Evolutionary conservation across 1,140 invertebrate species (phyloP).

Genomic region (Matsumurasca onukii): DNA sequence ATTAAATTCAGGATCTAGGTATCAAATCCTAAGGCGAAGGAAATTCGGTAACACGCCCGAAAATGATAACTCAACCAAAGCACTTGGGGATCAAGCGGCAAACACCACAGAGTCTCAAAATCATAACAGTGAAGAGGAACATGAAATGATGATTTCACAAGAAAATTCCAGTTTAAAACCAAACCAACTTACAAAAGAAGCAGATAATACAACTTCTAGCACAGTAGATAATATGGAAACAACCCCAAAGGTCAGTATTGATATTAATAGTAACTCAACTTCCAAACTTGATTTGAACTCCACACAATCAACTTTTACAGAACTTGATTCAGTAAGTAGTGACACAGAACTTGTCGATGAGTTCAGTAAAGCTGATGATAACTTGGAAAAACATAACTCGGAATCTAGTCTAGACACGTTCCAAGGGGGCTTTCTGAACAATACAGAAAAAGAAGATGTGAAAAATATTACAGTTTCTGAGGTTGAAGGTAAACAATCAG

Average conservation of each 20-base stretch:
- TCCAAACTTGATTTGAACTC: neutral
- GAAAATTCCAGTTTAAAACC: conserved; percentile 22
- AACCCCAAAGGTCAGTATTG: neutral
- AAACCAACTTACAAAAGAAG: neutral
- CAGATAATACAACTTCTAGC: neutral
- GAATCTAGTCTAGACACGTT: neutral
- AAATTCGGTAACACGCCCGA: too few relatives aligned
- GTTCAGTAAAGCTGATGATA: too few relatives aligned
- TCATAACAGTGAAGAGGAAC: conserved; percentile 7
- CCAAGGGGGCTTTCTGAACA: neutral
- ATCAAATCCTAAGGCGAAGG: conserved; percentile 17
- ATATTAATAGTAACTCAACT: neutral
- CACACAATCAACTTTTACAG: too few relatives aligned
- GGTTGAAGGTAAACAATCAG: too few relatives aligned
- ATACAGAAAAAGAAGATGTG: neutral
- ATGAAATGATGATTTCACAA: conserved; percentile 25
- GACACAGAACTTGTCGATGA: neutral
- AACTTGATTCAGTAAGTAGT: neutral
- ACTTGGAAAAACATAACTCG: too few relatives aligned
- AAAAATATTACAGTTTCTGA: too few relatives aligned
- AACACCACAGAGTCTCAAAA: neutral
- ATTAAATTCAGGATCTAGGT: conserved; percentile 9
- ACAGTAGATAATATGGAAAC: neutral
- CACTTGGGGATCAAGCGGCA: too few relatives aligned
- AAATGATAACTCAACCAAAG: too few relatives aligned